A percentile compares a stretch with the other conserved stretches of the same genome.
Conservation (phyloP, 1,140 invertebrate species). For the Zaprionus gabonicus region DNA sequence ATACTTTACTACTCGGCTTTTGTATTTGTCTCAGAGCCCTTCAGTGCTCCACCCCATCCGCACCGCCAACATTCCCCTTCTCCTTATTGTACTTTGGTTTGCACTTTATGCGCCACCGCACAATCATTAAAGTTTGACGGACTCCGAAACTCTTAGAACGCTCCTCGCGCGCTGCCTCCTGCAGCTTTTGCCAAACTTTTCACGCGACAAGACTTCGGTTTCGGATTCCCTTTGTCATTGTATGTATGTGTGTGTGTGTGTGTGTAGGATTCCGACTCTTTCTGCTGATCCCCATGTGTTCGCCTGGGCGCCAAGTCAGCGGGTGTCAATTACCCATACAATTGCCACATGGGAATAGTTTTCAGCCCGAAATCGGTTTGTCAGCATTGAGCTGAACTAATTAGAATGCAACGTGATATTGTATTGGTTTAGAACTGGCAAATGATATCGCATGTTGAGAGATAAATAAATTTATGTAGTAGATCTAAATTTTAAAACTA, state of each 20-base stretch:
- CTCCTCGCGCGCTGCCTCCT: constrained; percentile 20
- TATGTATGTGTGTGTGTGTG: constrained; percentile 13
- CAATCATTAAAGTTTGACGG: constrained; percentile 75
- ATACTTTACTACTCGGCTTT: constrained; percentile 17
- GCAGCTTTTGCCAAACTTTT: constrained; percentile 45
- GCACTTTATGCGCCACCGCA: constrained; percentile 73
- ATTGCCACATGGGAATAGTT: constrained; percentile 32
- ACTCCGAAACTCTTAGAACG: constrained; percentile 41
- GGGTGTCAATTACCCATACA: constrained; percentile 54
- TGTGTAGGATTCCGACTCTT: constrained; percentile 4
- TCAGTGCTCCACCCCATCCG: neutral
- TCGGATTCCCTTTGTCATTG: constrained; percentile 62
- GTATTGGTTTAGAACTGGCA: neutral
- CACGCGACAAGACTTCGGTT: constrained; percentile 37
- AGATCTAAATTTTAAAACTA: too few species aligned
- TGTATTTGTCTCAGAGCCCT: constrained; percentile 23
- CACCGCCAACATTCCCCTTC: too few species aligned
- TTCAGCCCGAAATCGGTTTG: neutral
- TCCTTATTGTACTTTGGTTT: constrained; percentile 74
- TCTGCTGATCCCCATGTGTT: constrained; percentile 33
- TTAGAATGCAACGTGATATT: neutral
- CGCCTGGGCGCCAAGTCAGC: constrained; percentile 33
- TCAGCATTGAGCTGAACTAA: neutral
- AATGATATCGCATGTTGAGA: too few species aligned
- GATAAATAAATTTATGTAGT: too few species aligned